phyloP scores from a whole-genome alignment of 2,888 invertebrate species.

The Leptinotarsa tumamoca region DNA sequence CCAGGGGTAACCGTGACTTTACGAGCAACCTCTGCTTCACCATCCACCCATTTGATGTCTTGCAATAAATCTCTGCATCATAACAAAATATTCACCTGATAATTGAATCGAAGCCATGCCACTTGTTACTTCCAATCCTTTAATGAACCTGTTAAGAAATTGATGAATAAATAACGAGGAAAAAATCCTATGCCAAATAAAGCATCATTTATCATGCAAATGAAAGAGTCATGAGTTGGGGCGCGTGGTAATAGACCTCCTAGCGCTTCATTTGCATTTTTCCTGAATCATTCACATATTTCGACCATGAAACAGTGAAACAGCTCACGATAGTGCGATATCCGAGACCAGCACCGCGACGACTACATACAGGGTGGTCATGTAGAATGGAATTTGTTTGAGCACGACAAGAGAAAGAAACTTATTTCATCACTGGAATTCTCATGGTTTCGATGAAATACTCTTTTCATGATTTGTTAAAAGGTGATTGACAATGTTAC shows the following conservation, averaged over 20 bases:
- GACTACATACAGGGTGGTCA: conserved; percentile 14
- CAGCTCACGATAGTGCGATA: conserved; percentile 44
- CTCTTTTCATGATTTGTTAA: too few relatives aligned
- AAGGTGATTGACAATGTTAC: too few relatives aligned
- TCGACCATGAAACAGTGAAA: conserved; percentile 43
- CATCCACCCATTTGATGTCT: too few relatives aligned
- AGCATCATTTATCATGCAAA: conserved; percentile 52
- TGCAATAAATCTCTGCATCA: too few relatives aligned
- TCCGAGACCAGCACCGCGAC: conserved; percentile 42
- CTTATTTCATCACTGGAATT: too few relatives aligned
- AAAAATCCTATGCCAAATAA: conserved; percentile 43
- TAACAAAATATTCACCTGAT: neutral
- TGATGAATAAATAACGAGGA: conserved; percentile 24
- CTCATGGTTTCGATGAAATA: too few relatives aligned
- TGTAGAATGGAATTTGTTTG: neutral
- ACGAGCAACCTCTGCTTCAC: too few relatives aligned
- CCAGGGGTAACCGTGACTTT: too few relatives aligned
- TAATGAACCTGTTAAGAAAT: conserved; percentile 25
- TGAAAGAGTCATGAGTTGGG: conserved; percentile 53
- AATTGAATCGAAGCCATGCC: neutral
- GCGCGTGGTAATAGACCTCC: conserved; percentile 47
- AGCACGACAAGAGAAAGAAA: too few relatives aligned
- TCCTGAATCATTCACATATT: conserved; percentile 50
- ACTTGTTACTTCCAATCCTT: neutral
- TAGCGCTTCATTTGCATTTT: conserved; percentile 52